phyloP scores from a whole-genome alignment of 1,140 invertebrate genomes.

The Achroia grisella region DNA sequence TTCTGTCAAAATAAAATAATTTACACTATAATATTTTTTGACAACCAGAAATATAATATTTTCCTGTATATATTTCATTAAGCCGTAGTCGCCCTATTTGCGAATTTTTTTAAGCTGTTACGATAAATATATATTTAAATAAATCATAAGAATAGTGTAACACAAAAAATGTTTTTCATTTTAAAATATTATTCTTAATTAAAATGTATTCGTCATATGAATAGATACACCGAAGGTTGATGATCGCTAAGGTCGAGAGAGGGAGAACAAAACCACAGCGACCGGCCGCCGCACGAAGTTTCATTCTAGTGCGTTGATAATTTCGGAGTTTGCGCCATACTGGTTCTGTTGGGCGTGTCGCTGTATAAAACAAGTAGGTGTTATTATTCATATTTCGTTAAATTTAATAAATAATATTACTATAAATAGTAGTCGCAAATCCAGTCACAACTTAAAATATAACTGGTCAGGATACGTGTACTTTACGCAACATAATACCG shows the following conservation, averaged over 20 bases:
- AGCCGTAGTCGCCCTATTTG: no score
- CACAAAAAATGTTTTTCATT: no score
- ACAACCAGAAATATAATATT: no score
- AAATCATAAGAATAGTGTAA: no score
- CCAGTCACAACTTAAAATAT: neutral
- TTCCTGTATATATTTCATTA: no score
- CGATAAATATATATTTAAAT: no score
- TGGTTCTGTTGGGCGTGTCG: slow-evolving; percentile 48
- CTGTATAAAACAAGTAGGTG: slow-evolving; percentile 53
- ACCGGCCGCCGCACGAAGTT: slow-evolving; percentile 34
- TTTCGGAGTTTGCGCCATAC: slow-evolving; percentile 47
- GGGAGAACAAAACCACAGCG: slow-evolving; percentile 52
- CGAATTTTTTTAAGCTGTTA: no score
- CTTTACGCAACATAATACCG: neutral
- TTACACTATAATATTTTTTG: no score
- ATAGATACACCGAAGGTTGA: slow-evolving; percentile 32
- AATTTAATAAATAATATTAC: neutral
- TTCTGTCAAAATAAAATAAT: no score
- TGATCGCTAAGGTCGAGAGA: slow-evolving; percentile 44
- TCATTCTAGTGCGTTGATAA: slow-evolving; percentile 39
- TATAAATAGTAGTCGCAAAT: no score
- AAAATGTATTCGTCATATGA: no score
- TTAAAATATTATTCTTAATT: no score
- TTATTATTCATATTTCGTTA: slow-evolving; percentile 2
- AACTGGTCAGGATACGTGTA: neutral